Evolutionary conservation across 1,140 invertebrate genomes (phyloP).

Genomic region (Nasonia vitripennis): DNA sequence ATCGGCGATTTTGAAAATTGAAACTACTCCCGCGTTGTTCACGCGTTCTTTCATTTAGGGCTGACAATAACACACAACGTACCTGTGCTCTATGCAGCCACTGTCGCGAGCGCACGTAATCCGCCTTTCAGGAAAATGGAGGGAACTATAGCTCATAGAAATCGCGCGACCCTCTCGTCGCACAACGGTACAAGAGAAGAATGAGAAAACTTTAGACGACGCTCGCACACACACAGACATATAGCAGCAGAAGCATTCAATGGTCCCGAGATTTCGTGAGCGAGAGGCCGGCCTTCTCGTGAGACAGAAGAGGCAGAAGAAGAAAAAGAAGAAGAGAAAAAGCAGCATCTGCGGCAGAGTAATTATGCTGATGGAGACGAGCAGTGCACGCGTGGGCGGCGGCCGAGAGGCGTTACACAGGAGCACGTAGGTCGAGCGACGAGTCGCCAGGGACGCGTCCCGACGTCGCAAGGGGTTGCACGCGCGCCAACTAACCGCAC

Average conservation of each 20-base stretch:
- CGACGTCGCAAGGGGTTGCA: background rate
- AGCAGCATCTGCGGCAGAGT: background rate
- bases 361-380: constrained; percentile 12
- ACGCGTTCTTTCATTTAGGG: background rate
- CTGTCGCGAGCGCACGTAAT: background rate
- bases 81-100: background rate
- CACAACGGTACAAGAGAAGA: background rate
- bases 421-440: background rate
- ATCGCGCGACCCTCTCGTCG: background rate
- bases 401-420: background rate
- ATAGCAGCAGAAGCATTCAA: background rate
- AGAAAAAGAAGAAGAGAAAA: background rate
- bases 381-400: background rate
- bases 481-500: no score
- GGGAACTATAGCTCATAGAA: background rate
- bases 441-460: background rate
- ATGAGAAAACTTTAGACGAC: background rate
- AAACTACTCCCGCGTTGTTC: background rate
- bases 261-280: background rate
- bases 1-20: background rate
- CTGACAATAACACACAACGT: background rate
- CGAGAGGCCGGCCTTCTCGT: background rate
- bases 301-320: background rate
- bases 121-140: background rate
- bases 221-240: no score